Evolutionary conservation across 2,113 vertebrate species (phyloP).

Genomic region (Sorex fumeus): DNA sequence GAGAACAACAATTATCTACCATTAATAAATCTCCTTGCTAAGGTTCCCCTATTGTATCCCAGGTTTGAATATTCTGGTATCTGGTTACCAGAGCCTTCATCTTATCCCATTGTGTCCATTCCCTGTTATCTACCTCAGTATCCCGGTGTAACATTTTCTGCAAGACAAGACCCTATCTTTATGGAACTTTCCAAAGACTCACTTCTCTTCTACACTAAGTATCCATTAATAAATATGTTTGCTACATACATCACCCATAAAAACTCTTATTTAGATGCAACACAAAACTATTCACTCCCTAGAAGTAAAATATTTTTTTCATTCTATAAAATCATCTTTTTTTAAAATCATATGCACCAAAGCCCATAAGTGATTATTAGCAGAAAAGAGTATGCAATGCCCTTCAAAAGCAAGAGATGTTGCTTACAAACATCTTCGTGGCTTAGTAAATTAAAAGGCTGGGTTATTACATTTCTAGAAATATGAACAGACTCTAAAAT

Average conservation of each 20-base stretch:
- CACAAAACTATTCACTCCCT: not conserved
- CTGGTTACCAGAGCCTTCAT: not conserved
- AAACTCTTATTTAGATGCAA: not conserved
- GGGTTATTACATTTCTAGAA: not conserved
- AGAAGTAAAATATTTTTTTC: not conserved
- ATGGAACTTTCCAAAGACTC: not conserved
- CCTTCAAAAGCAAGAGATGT: slow-evolving; percentile 1
- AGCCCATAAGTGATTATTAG: not conserved
- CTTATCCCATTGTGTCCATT: not conserved
- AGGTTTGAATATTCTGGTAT: not conserved
- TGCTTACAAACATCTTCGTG: not conserved
- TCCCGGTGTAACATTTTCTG: not conserved
- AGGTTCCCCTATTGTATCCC: not conserved
- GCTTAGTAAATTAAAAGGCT: not conserved
- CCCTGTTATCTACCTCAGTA: not conserved
- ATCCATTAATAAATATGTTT: not conserved
- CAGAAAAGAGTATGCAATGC: not conserved
- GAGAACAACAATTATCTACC: not conserved
- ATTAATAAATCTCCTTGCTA: not conserved
- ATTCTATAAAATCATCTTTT: slow-evolving; percentile 26
- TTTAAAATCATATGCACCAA: not conserved
- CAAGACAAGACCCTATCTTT: not conserved
- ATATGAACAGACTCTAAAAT: not conserved
- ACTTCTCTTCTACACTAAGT: not conserved
- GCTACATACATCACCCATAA: not conserved